Evolutionary conservation across 2,113 vertebrate genomes (phyloP).

Genomic region (Dicentrarchus labrax): DNA sequence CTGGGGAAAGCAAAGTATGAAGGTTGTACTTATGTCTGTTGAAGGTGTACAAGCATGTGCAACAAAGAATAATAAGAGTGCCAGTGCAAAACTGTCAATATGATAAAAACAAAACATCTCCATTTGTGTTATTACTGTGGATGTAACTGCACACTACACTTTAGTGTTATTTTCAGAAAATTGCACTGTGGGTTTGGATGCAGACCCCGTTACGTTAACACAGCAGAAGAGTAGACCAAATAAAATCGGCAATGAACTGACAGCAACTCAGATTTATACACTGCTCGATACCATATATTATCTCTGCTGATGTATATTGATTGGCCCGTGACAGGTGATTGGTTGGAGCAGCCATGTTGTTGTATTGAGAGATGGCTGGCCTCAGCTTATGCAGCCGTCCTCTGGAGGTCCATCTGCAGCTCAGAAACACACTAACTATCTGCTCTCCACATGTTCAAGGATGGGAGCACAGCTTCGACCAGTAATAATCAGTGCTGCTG

Average conservation of each 20-base stretch:
- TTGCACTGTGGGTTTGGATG: slow-evolving; percentile 10
- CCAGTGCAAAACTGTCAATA: neutral
- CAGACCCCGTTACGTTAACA: slow-evolving; percentile 45
- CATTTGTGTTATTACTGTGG: slow-evolving; percentile 17
- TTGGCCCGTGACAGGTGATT: slow-evolving; percentile 60
- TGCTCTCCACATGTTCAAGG: slow-evolving; percentile 32
- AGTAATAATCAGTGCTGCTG: slow-evolving; percentile 32
- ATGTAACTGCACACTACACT: neutral
- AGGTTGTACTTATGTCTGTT: slow-evolving; percentile 2
- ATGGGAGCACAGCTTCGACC: slow-evolving; percentile 6
- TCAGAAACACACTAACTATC: slow-evolving; percentile 38
- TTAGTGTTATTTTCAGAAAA: slow-evolving; percentile 8
- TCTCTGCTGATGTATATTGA: slow-evolving; percentile 73
- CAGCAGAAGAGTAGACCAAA: slow-evolving; percentile 45
- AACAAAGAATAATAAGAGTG: slow-evolving; percentile 24
- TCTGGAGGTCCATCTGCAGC: slow-evolving; percentile 42
- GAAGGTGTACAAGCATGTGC: slow-evolving; percentile 7
- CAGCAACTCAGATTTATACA: slow-evolving; percentile 68
- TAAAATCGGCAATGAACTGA: slow-evolving; percentile 63
- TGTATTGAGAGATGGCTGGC: slow-evolving; percentile 46
- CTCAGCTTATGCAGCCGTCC: slow-evolving; percentile 25
- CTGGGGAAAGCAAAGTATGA: neutral
- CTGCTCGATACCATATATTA: slow-evolving; percentile 69
- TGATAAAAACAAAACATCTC: slow-evolving; percentile 24
- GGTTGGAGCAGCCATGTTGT: slow-evolving; percentile 43